A percentile compares a stretch with the other conserved stretches of the same genome.
phyloP scores from a whole-genome alignment of 2,797 vertebrate genomes.

The Coreius guichenoti region DNA sequence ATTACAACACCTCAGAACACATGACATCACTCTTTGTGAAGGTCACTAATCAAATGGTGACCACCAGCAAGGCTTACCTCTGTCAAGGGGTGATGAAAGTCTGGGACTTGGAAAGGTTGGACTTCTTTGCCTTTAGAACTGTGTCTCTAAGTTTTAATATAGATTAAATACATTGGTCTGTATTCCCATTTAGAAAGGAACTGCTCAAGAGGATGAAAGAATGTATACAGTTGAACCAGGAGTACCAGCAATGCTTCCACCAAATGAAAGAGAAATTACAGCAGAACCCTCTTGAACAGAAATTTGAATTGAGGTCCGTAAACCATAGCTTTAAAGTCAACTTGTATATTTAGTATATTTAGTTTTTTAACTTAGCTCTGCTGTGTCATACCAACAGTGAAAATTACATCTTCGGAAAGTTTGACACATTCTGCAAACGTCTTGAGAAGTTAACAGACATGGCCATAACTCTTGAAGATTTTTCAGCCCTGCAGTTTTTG shows the following conservation, averaged over 20 bases:
- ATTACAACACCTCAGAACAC: slow-evolving; percentile 83
- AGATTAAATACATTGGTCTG: not conserved
- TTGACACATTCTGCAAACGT: slow-evolving; percentile 84
- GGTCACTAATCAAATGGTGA: slow-evolving; percentile 88
- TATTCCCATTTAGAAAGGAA: slow-evolving; percentile 70
- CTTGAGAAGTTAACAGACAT: slow-evolving; percentile 84
- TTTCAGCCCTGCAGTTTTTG: slow-evolving; percentile 76
- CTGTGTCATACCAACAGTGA: slow-evolving; percentile 71
- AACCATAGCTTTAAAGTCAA: slow-evolving; percentile 4
- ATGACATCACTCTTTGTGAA: slow-evolving; percentile 87
- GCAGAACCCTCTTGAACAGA: slow-evolving; percentile 70
- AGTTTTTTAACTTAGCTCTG: not conserved
- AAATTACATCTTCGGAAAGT: slow-evolving; percentile 88
- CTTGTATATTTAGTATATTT: not conserved
- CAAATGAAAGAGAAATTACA: slow-evolving; percentile 74
- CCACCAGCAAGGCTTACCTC: slow-evolving; percentile 78
- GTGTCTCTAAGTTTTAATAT: not conserved
- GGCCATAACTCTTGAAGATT: slow-evolving; percentile 77
- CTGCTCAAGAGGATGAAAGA: slow-evolving; percentile 78
- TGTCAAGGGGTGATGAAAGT: slow-evolving; percentile 74
- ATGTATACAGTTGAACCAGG: slow-evolving; percentile 78
- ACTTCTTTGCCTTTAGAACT: not conserved
- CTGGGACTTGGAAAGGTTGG: slow-evolving; percentile 84
- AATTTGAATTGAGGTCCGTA: slow-evolving; percentile 84
- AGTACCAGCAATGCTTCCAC: slow-evolving; percentile 81